phyloP scores from a whole-genome alignment of 2,888 invertebrate genomes.

The Trichopoda pennipes region DNA sequence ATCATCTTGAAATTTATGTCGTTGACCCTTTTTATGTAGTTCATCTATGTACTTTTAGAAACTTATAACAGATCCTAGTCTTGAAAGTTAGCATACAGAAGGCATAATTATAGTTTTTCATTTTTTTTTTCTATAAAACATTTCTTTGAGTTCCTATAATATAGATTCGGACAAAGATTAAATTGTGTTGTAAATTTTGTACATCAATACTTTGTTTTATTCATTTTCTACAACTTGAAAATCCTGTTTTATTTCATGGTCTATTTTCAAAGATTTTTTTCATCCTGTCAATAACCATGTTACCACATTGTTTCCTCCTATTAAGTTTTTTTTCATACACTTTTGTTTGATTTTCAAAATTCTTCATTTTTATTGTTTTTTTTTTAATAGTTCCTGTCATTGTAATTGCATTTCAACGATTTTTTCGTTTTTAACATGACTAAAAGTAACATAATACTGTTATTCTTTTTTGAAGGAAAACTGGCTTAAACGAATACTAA shows the following conservation, averaged over 20 bases:
- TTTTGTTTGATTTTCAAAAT: constrained; percentile 3
- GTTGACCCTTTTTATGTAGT: too few species aligned
- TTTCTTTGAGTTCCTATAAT: too few species aligned
- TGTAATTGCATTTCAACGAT: constrained; percentile 48
- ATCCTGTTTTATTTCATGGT: constrained; percentile 23
- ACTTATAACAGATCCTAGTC: too few species aligned
- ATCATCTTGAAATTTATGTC: too few species aligned
- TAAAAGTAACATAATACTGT: not conserved
- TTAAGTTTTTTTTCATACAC: constrained; percentile 7
- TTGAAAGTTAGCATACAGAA: too few species aligned
- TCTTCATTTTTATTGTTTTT: constrained; percentile 39
- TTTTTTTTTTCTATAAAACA: too few species aligned
- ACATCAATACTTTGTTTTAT: too few species aligned
- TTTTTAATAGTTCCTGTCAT: constrained; percentile 47
- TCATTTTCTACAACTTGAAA: not conserved
- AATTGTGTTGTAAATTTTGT: too few species aligned
- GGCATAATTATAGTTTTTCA: too few species aligned
- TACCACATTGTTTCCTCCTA: constrained; percentile 46
- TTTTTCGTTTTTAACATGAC: constrained; percentile 24
- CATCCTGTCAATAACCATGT: constrained; percentile 50
- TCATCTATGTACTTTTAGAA: too few species aligned
- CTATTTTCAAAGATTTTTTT: constrained; percentile 15
- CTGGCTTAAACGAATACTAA: constrained; percentile 4
- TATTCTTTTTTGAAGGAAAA: not conserved
- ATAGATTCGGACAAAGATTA: too few species aligned